Base-by-base conservation (phyloP, 1,140 invertebrate species). In the Acromyrmex charruanus region DNA sequence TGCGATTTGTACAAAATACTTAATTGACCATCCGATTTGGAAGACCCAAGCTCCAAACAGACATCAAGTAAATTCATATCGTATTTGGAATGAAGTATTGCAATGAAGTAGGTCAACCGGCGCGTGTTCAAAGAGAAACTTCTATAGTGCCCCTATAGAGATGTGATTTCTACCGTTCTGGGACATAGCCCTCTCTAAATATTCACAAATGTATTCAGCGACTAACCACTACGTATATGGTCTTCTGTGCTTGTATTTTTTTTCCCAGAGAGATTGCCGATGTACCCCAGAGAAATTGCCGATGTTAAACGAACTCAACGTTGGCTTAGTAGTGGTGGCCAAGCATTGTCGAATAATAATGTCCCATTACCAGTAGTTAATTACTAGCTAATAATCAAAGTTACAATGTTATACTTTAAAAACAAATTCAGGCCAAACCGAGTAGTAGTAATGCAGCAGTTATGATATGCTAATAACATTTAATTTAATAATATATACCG, bases 101-200 rank as follows among this genome's bases (percentile, higher is more conserved):
- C 87, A 72, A 89, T 75, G 86, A 93, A 93, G 90, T 93, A 92
- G 93, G 93, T 94, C 93, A 93, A 88, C 89, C 89, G 80, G 85
- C 77, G 82, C 79, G 91, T 87, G 84, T 89, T 88, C 84, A 79
- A 93, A 92, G 89, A 69, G 55, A n/a, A 88, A 87, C 84, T 90
- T 84, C 87, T 89, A 89, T 89, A 90, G 71, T 31, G 74, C 61
- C 66, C 63, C 53, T 39, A 84, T 74, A 74, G 25, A 84, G 82
- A 88, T 82, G 89, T 88, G 90, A 92, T 92, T 93, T 92, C 89
- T 93, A 82, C 75, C 80, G 72, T 89, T 87, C 59, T 66, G 74
- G 75, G 69, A 72, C 49, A 44, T 59, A 39, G 35, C 49, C 51
- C 53, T 63, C 10, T 82, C 68, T 44, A 82, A 89, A 89, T 49